Evolutionary conservation across 2,888 invertebrate species (phyloP).

Genomic region (Acrobasis consociella): DNA sequence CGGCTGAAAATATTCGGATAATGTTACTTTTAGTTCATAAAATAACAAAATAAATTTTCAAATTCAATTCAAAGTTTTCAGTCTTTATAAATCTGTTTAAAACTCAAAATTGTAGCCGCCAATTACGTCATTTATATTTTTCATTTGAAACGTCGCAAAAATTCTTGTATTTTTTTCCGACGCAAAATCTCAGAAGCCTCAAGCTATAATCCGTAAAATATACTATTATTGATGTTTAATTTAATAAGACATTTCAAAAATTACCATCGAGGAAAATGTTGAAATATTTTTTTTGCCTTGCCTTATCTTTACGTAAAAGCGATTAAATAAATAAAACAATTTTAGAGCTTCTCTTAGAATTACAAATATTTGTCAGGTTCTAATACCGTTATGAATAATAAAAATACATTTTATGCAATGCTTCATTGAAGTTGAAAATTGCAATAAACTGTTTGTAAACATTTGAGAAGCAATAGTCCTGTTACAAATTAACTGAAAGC

Average conservation of each 20-base stretch:
- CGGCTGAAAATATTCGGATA: too few species aligned
- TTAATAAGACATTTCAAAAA: too few species aligned
- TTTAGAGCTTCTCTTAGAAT: background rate
- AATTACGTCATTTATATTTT: too few species aligned
- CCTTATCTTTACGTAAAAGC: background rate
- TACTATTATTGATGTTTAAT: too few species aligned
- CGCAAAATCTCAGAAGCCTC: background rate
- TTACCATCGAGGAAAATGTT: too few species aligned
- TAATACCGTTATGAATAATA: constrained; percentile 10
- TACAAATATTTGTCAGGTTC: constrained; percentile 7
- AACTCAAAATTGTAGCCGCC: too few species aligned
- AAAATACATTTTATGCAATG: constrained; percentile 6
- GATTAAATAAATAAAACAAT: background rate
- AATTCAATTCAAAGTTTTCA: too few species aligned
- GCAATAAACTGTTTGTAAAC: background rate
- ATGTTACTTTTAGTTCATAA: too few species aligned
- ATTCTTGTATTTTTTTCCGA: too few species aligned
- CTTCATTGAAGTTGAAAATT: constrained; percentile 4
- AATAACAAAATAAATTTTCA: too few species aligned
- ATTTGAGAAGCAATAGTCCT: background rate
- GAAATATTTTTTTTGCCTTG: background rate
- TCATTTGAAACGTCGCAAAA: too few species aligned
- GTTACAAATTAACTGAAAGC: background rate
- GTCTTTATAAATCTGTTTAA: too few species aligned
- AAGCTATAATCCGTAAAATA: background rate